Evolutionary conservation across 2,113 vertebrate species (phyloP).

Genomic region (Rhegmatorhina hoffmannsi): DNA sequence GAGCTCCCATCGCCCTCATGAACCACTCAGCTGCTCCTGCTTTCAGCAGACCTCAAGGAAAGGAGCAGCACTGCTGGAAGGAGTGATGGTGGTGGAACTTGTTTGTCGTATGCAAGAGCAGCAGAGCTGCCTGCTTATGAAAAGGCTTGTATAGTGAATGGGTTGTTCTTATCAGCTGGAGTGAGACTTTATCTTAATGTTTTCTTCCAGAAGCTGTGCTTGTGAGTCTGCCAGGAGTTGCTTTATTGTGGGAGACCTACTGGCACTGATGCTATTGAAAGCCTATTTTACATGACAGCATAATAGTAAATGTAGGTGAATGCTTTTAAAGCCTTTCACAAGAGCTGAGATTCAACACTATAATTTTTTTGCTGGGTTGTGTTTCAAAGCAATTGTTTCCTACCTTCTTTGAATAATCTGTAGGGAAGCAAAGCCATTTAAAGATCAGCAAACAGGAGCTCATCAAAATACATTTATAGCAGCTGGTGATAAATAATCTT

Average conservation of each 20-base stretch:
- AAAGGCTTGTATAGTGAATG: background rate
- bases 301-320: background rate
- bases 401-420: background rate
- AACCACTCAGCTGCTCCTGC: background rate
- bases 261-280: background rate
- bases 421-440: background rate
- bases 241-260: background rate
- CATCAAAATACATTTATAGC: background rate
- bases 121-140: background rate
- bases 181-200: background rate
- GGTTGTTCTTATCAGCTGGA: background rate
- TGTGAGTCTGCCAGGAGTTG: background rate
- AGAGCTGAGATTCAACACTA: background rate
- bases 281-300: background rate
- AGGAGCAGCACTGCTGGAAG: background rate
- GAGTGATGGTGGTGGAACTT: background rate
- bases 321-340: constrained; percentile 7
- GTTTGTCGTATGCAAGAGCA: background rate
- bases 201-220: background rate
- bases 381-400: constrained; percentile 2
- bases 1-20: background rate
- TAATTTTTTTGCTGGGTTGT: background rate
- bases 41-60: background rate
- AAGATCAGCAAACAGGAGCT: background rate
- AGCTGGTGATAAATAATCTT: background rate